Evolutionary conservation across 1,140 invertebrate species (phyloP).

Genomic region (Micrasema minimum): DNA sequence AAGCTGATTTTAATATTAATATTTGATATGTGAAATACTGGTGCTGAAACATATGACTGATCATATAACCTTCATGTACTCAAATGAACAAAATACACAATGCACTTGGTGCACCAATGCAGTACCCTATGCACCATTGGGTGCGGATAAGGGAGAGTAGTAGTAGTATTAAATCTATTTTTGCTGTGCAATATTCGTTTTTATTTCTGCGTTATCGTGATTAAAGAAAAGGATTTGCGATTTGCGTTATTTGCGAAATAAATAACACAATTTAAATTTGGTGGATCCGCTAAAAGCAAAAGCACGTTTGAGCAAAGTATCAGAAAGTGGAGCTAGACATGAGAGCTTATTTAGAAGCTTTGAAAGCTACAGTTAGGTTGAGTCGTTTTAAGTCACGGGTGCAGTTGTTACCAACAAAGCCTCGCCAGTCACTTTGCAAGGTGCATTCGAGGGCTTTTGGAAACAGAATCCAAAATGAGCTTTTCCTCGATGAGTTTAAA

Average conservation of each 20-base stretch:
- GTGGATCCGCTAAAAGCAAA: slow-evolving; percentile 42
- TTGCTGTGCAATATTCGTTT: too few relatives aligned
- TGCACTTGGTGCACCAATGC: too few relatives aligned
- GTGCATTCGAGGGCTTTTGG: slow-evolving; percentile 8
- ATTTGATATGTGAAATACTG: too few relatives aligned
- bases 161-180: too few relatives aligned
- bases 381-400: slow-evolving; percentile 22
- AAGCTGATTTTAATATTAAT: too few relatives aligned
- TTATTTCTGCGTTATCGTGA: too few relatives aligned
- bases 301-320: slow-evolving; percentile 39
- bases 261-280: slow-evolving; percentile 27
- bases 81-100: too few relatives aligned
- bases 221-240: too few relatives aligned
- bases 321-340: slow-evolving; percentile 29
- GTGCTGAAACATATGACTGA: too few relatives aligned
- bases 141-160: too few relatives aligned
- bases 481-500: not conserved
- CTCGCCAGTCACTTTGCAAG: slow-evolving; percentile 6
- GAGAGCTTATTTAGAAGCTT: slow-evolving; percentile 37
- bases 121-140: too few relatives aligned
- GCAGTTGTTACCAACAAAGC: not conserved
- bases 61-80: too few relatives aligned
- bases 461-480: slow-evolving; percentile 14
- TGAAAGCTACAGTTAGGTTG: slow-evolving; percentile 20
- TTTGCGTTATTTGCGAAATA: slow-evolving; percentile 17